Percentiles rank a stretch among this genome's conserved stretches.
These are phyloP conservation scores for Eupeodes corollae DNA, from an alignment of 1,140 invertebrate species.

Conservation along the genomic window DNA sequence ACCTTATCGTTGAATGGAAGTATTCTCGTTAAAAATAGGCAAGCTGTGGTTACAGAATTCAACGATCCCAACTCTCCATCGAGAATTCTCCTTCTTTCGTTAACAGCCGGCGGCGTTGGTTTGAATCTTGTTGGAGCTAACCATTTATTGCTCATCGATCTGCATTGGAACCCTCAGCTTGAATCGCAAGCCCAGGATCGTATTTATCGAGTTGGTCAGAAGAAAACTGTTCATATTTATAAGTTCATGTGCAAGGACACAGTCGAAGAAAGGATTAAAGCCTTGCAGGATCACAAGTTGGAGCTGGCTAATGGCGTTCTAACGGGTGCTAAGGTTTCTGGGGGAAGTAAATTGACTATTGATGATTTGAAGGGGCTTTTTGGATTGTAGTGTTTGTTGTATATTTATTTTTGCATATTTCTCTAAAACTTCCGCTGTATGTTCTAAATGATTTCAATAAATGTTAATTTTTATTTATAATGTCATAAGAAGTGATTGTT, in stretches of 20 bases:
- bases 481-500: no score
- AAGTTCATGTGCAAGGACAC: constrained; percentile 77
- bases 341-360: constrained; percentile 55
- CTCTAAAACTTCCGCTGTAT: no score
- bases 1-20: constrained; percentile 55
- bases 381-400: constrained; percentile 43
- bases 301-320: constrained; percentile 66
- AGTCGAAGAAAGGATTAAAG: constrained; percentile 72
- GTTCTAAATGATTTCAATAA: no score
- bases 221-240: constrained; percentile 67
- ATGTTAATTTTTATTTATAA: no score
- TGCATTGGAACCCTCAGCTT: constrained; percentile 93
- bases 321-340: constrained; percentile 46
- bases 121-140: constrained; percentile 83
- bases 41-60: constrained; percentile 56
- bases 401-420: neutral
- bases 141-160: constrained; percentile 78
- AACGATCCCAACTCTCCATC: constrained; percentile 49
- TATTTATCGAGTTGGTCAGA: constrained; percentile 82
- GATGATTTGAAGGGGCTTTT: constrained; percentile 72
- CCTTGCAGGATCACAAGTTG: constrained; percentile 68
- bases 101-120: constrained; percentile 83
- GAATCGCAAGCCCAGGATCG: constrained; percentile 86
- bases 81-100: constrained; percentile 62
- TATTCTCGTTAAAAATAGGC: constrained; percentile 49